Evolutionary conservation across 2,888 invertebrate species (phyloP), one percentile per base, ranked within the genome.

Genomic region (Ectemnius cavifrons): DNA sequence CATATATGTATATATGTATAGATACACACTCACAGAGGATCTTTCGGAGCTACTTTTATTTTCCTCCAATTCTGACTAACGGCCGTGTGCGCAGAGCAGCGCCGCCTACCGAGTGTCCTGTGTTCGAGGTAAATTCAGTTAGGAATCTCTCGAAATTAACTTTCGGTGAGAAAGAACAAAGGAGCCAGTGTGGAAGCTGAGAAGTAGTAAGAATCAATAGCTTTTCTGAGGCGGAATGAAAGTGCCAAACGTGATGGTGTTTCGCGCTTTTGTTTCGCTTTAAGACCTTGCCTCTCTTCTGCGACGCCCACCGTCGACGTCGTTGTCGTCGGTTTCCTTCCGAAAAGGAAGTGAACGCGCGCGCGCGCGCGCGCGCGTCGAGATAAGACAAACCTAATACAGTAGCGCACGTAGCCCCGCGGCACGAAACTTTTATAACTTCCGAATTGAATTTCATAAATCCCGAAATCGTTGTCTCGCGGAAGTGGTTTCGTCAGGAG

Each of bases 351-450:
- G 58, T 23, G 23, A 23, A 3, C 23, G 23, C 23, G 1, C 23
- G 23, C 3, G 23, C 23, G 20, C 20, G 20, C 14, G 52, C 47
- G 49, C 14, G 52, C 47, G 45, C 16, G 18, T 11, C 49, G 47
- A 65, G 49, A 67, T 64, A 66, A 73, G 49, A 23, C 63, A 18
- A 46, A 37, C 5, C 61, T 18, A 45, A 46, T 58, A 62, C 72
- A 20, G 27, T 52, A 61, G 37, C 20, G 64, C 23, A 13, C 63
- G 61, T 20, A 28, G n/a, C 23, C 8, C 14, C 14, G 16, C 11
- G 52, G 37, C n/a, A 45, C 45, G 68, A 63, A 78, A 81, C 74
- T 82, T 81, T 77, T 81, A 75, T 72, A 76, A 82, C 77, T 73
- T 76, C 58, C 37, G 63, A 72, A 79, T 78, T 77, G 77, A 77